These are phyloP conservation scores for Rhinogobius similis DNA, from an alignment of 2,113 vertebrate species.

Conservation along the genomic window DNA sequence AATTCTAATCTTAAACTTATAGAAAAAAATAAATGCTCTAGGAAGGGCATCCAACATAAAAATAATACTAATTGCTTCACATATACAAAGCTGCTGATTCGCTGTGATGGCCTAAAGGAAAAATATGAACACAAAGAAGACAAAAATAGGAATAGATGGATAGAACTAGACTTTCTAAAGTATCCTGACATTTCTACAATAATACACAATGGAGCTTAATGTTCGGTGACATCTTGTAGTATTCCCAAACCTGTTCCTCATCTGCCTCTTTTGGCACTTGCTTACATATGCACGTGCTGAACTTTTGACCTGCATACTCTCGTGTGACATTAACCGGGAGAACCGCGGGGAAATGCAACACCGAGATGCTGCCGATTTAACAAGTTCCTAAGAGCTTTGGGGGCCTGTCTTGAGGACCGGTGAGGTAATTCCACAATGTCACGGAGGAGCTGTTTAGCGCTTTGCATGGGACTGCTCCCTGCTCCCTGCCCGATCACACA, in stretches of 20 bases:
- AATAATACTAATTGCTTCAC: background rate
- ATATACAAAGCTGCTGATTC: background rate
- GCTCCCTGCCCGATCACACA: conserved; percentile 51
- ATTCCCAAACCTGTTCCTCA: conserved; percentile 83
- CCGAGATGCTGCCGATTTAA: conserved; percentile 86
- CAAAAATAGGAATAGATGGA: background rate
- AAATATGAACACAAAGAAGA: background rate
- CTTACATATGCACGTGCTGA: conserved; percentile 92
- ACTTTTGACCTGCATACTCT: conserved; percentile 93
- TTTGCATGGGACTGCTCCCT: conserved; percentile 62
- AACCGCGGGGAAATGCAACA: conserved; percentile 53
- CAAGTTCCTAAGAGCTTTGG: conserved; percentile 96
- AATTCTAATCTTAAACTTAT: background rate
- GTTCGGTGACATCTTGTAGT: conserved; percentile 71
- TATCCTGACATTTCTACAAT: conserved; percentile 2
- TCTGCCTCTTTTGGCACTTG: conserved; percentile 86
- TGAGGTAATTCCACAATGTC: conserved; percentile 85
- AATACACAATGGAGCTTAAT: conserved; percentile 6
- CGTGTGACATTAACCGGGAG: conserved; percentile 86
- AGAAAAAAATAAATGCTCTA: background rate
- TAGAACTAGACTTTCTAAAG: background rate
- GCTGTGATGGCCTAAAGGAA: background rate
- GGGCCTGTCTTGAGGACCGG: conserved; percentile 80
- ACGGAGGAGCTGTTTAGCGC: conserved; percentile 61
- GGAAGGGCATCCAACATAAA: background rate